Conservation (phyloP, 1,140 invertebrate species). For the Psix sp. region DNA sequence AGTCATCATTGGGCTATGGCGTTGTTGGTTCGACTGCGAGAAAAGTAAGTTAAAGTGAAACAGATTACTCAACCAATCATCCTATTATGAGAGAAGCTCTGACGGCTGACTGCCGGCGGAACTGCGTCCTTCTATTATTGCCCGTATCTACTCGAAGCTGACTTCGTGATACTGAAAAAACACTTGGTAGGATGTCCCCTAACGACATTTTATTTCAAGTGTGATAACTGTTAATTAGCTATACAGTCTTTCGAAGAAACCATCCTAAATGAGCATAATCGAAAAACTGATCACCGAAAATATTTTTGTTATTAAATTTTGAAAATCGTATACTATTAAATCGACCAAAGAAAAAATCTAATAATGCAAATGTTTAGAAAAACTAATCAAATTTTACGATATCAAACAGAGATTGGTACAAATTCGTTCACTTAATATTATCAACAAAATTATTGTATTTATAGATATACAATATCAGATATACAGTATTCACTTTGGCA, state of each 20-base stretch:
- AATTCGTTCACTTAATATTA: too few relatives aligned
- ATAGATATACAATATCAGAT: too few relatives aligned
- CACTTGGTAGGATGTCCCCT: constrained; percentile 15
- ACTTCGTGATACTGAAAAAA: constrained; percentile 33
- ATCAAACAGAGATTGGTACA: too few relatives aligned
- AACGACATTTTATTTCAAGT: constrained; percentile 25
- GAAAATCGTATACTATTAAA: too few relatives aligned
- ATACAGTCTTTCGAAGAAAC: constrained; percentile 6
- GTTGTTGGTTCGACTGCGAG: constrained; percentile 16
- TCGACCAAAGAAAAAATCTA: too few relatives aligned
- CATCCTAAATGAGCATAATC: too few relatives aligned
- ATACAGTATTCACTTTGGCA: too few relatives aligned
- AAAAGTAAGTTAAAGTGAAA: constrained; percentile 41
- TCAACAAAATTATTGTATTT: too few relatives aligned
- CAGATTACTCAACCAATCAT: constrained; percentile 59
- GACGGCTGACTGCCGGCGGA: constrained; percentile 56
- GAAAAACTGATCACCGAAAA: too few relatives aligned
- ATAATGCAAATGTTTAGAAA: too few relatives aligned
- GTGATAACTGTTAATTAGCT: constrained; percentile 35
- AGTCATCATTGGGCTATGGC: constrained; percentile 45
- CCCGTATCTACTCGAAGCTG: constrained; percentile 38
- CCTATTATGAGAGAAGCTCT: constrained; percentile 42
- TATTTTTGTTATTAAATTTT: too few relatives aligned
- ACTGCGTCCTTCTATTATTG: constrained; percentile 52
- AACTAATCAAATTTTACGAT: too few relatives aligned